A percentile compares a stretch with the other conserved stretches of the same genome.
These are phyloP conservation scores for Cataglyphis cursor DNA, from an alignment of 2,888 invertebrate species.

Conservation along the genomic window DNA sequence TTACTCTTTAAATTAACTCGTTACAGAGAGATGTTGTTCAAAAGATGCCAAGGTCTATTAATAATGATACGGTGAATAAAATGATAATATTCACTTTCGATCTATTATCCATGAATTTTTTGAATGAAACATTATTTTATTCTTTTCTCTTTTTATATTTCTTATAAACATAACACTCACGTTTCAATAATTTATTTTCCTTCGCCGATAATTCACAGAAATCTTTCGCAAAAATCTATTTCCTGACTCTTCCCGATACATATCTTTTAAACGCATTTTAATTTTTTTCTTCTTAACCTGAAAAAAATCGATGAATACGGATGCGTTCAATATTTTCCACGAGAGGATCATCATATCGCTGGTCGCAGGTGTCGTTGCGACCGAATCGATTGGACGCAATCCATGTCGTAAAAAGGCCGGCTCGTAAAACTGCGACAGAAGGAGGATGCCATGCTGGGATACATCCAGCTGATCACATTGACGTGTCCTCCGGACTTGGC, in stretches of 20 bases:
- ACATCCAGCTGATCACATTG: conserved; percentile 66
- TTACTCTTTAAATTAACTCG: conserved; percentile 36
- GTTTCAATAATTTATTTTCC: not conserved
- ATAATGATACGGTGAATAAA: not conserved
- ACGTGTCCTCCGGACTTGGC: not conserved
- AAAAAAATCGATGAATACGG: not conserved
- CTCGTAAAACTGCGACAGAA: conserved; percentile 46
- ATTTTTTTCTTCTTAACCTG: not conserved
- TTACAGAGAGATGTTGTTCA: conserved; percentile 14
- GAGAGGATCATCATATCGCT: not conserved
- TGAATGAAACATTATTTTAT: not conserved
- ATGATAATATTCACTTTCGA: not conserved
- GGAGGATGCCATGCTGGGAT: conserved; percentile 25
- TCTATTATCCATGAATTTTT: not conserved
- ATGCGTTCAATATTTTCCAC: not conserved
- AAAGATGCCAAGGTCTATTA: not conserved
- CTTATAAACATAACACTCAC: not conserved
- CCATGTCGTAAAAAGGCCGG: conserved; percentile 41
- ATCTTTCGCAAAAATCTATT: not conserved
- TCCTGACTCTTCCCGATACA: not conserved
- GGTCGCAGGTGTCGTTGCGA: conserved; percentile 29
- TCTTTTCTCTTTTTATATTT: not conserved
- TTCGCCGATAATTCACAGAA: not conserved
- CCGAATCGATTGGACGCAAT: conserved; percentile 24
- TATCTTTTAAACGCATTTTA: not conserved